phyloP scores from a whole-genome alignment of 2,797 vertebrate genomes.

The Chrysocyon brachyurus region DNA sequence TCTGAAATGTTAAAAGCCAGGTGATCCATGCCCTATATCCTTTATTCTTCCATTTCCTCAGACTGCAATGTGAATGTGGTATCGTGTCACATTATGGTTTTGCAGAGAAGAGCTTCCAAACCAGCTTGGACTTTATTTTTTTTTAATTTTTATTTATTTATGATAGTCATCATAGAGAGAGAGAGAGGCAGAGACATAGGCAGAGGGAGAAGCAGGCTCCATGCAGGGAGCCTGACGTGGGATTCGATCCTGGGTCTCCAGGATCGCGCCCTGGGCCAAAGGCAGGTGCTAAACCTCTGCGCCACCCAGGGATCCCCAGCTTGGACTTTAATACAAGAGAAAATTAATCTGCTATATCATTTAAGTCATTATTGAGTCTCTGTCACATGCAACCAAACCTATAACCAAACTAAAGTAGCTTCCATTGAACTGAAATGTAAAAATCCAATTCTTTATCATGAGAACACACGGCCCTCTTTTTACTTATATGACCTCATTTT shows the following conservation, averaged over 20 bases:
- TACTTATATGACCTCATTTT: neutral
- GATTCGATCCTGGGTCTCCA: too few relatives aligned
- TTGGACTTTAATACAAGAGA: neutral
- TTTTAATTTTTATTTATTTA: too few relatives aligned
- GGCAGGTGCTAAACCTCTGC: too few relatives aligned
- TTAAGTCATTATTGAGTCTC: neutral
- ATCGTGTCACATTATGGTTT: neutral
- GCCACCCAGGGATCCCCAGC: neutral
- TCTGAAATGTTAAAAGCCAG: neutral
- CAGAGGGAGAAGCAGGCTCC: too few relatives aligned
- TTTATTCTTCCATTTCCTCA: neutral
- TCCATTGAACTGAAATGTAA: neutral
- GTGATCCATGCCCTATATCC: neutral
- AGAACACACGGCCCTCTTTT: neutral
- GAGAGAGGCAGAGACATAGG: too few relatives aligned
- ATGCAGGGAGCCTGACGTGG: too few relatives aligned
- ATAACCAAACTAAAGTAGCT: neutral
- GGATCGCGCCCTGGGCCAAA: too few relatives aligned
- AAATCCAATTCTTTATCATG: neutral
- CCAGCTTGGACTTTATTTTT: neutral
- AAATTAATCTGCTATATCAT: neutral
- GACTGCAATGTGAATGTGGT: neutral
- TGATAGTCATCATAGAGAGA: too few relatives aligned
- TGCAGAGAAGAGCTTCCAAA: neutral
- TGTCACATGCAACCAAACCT: neutral